Evolutionary conservation across 2,113 vertebrate genomes (phyloP).

Genomic region (Rynchops niger): DNA sequence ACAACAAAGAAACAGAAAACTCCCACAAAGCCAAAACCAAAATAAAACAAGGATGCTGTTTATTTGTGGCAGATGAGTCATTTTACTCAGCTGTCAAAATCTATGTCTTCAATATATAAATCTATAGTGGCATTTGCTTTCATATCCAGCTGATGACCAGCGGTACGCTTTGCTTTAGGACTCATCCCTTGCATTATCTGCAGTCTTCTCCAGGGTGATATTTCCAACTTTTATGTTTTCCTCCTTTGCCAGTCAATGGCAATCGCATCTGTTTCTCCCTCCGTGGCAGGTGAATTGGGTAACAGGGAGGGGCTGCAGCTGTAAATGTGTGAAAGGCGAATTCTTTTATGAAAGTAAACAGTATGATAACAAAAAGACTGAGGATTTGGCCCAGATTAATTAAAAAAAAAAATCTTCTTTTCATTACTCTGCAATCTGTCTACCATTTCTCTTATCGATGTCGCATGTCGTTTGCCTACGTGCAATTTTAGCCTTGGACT

Average conservation of each 20-base stretch:
- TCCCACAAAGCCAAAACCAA: background rate
- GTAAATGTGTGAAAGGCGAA: background rate
- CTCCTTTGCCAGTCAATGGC: background rate
- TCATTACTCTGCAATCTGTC: background rate
- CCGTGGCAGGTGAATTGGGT: background rate
- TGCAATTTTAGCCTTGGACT: background rate
- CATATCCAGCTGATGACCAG: background rate
- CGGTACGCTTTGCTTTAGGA: background rate
- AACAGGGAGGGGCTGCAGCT: background rate
- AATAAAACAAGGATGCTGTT: background rate
- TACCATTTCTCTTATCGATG: background rate
- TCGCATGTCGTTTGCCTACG: background rate
- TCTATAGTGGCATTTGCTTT: background rate
- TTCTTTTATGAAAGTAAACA: background rate
- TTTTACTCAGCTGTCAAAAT: background rate
- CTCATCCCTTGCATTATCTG: background rate
- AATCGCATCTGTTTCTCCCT: background rate
- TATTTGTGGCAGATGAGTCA: background rate
- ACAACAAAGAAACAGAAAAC: background rate
- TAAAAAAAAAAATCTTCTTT: background rate
- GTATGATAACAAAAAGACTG: background rate
- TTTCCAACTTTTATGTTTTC: background rate
- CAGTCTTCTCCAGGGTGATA: background rate
- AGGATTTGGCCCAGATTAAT: background rate
- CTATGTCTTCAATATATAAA: background rate